Percentiles rank a stretch among this genome's conserved stretches.
Conservation (phyloP, 2,113 vertebrate genomes). For the Anoura caudifer region DNA sequence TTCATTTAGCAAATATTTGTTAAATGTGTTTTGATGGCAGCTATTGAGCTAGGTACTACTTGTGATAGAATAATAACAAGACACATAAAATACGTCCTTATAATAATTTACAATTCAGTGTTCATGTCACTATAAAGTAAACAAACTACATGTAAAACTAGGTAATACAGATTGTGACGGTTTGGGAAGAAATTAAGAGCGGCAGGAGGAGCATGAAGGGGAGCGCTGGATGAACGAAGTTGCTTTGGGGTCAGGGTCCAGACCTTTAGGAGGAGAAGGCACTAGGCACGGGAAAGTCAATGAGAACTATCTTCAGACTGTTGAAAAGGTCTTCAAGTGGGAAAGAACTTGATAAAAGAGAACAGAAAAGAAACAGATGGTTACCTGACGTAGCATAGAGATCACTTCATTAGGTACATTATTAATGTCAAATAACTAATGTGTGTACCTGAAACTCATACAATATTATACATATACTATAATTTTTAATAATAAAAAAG, state of each 20-base stretch:
- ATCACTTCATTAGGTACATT: neutral
- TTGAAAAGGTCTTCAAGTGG: neutral
- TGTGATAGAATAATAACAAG: neutral
- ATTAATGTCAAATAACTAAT: neutral
- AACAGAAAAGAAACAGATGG: neutral
- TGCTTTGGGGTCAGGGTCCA: neutral
- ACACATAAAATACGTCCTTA: neutral
- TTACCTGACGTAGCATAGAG: neutral
- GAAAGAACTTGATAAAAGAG: neutral
- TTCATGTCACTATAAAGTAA: neutral
- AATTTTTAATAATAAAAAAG: neutral
- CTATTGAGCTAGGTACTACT: neutral
- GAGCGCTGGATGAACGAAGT: neutral
- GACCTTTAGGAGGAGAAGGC: neutral
- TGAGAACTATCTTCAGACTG: neutral
- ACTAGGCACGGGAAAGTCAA: neutral
- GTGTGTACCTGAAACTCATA: neutral
- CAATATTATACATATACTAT: neutral
- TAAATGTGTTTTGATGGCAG: neutral
- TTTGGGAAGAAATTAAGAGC: neutral
- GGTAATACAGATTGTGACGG: neutral
- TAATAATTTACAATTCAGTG: neutral
- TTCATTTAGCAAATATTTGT: neutral
- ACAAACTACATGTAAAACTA: neutral
- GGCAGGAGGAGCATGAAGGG: neutral